Evolutionary conservation across 2,888 invertebrate genomes (phyloP).

Genomic region (Microctonus aethiopoides): DNA sequence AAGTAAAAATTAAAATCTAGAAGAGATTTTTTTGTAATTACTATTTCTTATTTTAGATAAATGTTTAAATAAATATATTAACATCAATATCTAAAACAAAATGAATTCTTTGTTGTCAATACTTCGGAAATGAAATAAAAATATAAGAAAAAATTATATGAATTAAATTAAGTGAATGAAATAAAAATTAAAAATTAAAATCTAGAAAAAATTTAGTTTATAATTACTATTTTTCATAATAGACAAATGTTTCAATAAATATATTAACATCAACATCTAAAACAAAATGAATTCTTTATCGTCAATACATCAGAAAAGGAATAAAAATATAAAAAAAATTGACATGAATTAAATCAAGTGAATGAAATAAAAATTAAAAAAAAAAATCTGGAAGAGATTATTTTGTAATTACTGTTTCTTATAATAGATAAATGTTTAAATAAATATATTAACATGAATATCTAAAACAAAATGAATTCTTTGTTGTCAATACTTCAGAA

Average conservation of each 20-base stretch:
- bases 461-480: background rate
- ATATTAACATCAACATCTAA: background rate
- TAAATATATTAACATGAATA: background rate
- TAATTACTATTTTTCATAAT: background rate
- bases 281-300: background rate
- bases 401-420: background rate
- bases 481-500: background rate
- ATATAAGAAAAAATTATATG: background rate
- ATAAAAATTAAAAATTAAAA: too few relatives aligned
- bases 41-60: background rate
- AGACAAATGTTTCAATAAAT: background rate
- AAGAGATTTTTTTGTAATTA: background rate
- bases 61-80: background rate
- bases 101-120: background rate
- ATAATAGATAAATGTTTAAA: background rate
- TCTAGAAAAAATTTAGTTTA: background rate
- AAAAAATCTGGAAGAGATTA: too few relatives aligned
- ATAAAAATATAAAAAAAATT: background rate
- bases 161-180: too few relatives aligned
- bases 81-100: background rate
- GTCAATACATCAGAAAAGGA: background rate
- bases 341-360: too few relatives aligned
- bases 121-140: background rate
- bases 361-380: too few relatives aligned
- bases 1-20: too few relatives aligned